phyloP scores from a whole-genome alignment of 2,113 vertebrate genomes.

The Hippocampus abdominalis region DNA sequence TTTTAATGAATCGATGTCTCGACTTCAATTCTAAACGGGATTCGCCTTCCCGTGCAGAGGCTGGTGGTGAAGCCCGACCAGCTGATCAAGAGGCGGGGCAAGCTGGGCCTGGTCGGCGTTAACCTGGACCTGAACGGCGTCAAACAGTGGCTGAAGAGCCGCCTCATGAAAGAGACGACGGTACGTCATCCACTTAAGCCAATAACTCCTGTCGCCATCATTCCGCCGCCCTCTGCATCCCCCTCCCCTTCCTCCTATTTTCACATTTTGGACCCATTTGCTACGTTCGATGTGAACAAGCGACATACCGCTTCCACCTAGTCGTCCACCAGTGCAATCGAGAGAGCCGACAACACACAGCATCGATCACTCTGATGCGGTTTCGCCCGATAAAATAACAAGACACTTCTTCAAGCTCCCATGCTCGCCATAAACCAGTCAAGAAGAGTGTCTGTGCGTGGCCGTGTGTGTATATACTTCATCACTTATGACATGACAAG shows the following conservation, averaged over 20 bases:
- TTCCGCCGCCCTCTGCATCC: constrained; percentile 23
- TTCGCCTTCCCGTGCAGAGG: constrained; percentile 61
- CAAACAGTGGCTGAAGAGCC: constrained; percentile 85
- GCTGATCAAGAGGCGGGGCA: constrained; percentile 94
- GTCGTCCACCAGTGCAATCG: constrained; percentile 33
- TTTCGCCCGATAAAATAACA: constrained; percentile 48
- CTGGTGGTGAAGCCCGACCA: constrained; percentile 97
- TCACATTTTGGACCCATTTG: background rate
- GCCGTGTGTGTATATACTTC: constrained; percentile 5
- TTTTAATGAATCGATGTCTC: background rate
- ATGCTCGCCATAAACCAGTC: constrained; percentile 22
- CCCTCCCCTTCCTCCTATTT: background rate
- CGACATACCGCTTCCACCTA: background rate
- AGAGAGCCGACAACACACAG: background rate
- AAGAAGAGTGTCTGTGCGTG: background rate
- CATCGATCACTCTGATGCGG: constrained; percentile 30
- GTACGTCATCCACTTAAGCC: constrained; percentile 73
- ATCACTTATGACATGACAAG: constrained; percentile 21
- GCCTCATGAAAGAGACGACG: constrained; percentile 81
- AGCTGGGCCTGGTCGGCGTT: constrained; percentile 91
- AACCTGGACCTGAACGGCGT: constrained; percentile 86
- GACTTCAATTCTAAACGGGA: background rate
- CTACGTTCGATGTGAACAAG: background rate
- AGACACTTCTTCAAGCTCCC: background rate
- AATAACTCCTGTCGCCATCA: constrained; percentile 29